Evolutionary conservation across 2,797 vertebrate species (phyloP), one percentile per base, ranked within the genome.

Genomic region (Cephalopachus bancanus): DNA sequence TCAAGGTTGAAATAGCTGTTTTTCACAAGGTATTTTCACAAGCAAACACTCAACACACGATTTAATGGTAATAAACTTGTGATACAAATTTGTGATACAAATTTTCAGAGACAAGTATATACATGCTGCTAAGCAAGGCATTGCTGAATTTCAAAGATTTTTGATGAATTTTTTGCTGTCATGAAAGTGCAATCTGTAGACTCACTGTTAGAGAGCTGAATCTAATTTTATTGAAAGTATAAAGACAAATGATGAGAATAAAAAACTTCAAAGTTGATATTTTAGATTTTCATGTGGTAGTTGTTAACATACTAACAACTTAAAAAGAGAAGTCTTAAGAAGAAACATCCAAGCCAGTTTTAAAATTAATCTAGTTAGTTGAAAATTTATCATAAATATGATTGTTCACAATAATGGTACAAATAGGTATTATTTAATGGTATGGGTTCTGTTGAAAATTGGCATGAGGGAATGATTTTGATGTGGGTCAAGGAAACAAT

Each of bases 111-210:
- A 16, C 71, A 92, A 85, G 19, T 79, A 83, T 72, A 55, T 64
- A 30, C 51, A 71, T 72, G 4, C 5, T 30, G 16, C 37, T 37
- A 72, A 67, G n/a, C 8, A 84, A 79, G 79, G 30, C 3, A 3
- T 89, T 95, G 74, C 10, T 71, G 2, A 79, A 91, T 71, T 44
- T 85, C 17, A 95, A 84, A 15, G 19, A 76, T 80, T 90, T 92
- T n/a, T 51, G 17, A 79, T 49, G 17, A 53, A 33, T 30, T 17
- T 93, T 94, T 76, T 80, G 51, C 20, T 55, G 9, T 81, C 49
- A 85, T 30, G 7, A 76, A 95, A 94, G 89, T 83, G 3, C 8
- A 83, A 65, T 93, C 78, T 76, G 15, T 55, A 86, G 62, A 83
- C 44, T 89, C n/a, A 64, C 20, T 79, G 7, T 33, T 93, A 53